Percentiles rank a stretch among this genome's conserved stretches.
These are phyloP conservation scores for Chauna torquata DNA, from an alignment of 2,113 vertebrate genomes.

Conservation along the genomic window DNA sequence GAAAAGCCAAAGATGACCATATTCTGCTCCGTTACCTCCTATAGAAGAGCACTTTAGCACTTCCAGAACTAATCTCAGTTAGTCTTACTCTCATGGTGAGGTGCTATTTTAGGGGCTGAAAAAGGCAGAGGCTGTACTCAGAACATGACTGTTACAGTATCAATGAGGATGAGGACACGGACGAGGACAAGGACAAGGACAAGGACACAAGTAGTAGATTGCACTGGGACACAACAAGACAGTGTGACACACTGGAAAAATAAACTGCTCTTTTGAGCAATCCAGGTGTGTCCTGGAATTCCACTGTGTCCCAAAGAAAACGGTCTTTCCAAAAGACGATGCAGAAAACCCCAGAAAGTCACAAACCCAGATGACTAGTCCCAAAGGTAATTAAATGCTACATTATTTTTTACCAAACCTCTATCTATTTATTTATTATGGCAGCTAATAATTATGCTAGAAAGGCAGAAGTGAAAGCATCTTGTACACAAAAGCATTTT, in stretches of 20 bases:
- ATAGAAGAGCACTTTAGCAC: background rate
- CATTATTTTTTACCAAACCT: background rate
- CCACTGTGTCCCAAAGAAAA: background rate
- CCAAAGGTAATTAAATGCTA: background rate
- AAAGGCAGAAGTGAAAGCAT: background rate
- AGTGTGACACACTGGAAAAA: background rate
- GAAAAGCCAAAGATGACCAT: background rate
- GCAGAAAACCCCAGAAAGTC: background rate
- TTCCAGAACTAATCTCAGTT: background rate
- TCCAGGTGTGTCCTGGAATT: background rate
- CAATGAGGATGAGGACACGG: background rate
- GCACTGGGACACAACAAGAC: background rate
- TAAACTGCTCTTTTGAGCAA: background rate
- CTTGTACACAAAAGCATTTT: background rate
- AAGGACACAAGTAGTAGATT: background rate
- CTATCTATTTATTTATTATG: background rate
- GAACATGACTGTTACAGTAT: background rate
- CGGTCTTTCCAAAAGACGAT: background rate
- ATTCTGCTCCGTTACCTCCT: background rate
- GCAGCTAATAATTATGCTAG: background rate
- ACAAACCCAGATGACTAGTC: background rate
- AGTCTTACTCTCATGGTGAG: background rate
- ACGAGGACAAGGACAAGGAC: background rate
- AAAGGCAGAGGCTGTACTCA: background rate
- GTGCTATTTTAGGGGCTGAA: background rate